Evolutionary conservation across 2,888 invertebrate species (phyloP).

Genomic region (Selenia dentaria): DNA sequence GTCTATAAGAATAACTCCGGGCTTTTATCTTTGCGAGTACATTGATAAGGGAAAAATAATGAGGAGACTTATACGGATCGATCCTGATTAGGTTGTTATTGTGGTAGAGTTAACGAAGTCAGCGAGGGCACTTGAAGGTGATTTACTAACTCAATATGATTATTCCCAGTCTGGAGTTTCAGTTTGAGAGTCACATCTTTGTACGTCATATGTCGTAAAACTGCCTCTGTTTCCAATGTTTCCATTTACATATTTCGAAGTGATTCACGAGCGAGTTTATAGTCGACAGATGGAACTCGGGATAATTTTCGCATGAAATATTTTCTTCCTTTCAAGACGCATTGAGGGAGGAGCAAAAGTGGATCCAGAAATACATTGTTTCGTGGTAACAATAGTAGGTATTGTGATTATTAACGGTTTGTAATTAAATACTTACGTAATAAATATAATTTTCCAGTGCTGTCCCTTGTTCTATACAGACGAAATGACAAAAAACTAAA

Average conservation of each 20-base stretch:
- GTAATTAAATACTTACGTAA: too few species aligned
- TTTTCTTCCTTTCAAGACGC: slow-evolving; percentile 38
- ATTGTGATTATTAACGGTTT: too few species aligned
- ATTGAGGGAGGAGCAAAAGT: slow-evolving; percentile 25
- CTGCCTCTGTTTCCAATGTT: slow-evolving; percentile 52
- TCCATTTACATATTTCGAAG: slow-evolving; percentile 52
- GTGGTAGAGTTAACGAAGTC: slow-evolving; percentile 59
- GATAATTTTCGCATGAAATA: slow-evolving; percentile 52
- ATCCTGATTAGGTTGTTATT: slow-evolving; percentile 72
- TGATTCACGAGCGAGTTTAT: slow-evolving; percentile 48
- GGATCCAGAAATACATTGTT: slow-evolving; percentile 28
- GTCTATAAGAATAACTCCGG: slow-evolving; percentile 70
- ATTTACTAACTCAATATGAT: slow-evolving; percentile 25
- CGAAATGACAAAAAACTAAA: too few species aligned
- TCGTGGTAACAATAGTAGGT: slow-evolving; percentile 19
- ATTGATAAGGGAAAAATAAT: slow-evolving; percentile 78
- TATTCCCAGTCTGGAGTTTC: slow-evolving; percentile 9
- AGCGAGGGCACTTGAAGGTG: slow-evolving; percentile 26
- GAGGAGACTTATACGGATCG: slow-evolving; percentile 69
- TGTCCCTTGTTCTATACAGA: too few species aligned
- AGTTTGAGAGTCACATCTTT: slow-evolving; percentile 21
- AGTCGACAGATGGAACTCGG: slow-evolving; percentile 48
- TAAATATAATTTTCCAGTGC: too few species aligned
- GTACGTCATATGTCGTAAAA: slow-evolving; percentile 41
- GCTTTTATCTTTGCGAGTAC: slow-evolving; percentile 71